Evolutionary conservation across 2,113 vertebrate species (phyloP), one percentile per base, ranked within the genome.

Genomic region (Macquaria australasica): DNA sequence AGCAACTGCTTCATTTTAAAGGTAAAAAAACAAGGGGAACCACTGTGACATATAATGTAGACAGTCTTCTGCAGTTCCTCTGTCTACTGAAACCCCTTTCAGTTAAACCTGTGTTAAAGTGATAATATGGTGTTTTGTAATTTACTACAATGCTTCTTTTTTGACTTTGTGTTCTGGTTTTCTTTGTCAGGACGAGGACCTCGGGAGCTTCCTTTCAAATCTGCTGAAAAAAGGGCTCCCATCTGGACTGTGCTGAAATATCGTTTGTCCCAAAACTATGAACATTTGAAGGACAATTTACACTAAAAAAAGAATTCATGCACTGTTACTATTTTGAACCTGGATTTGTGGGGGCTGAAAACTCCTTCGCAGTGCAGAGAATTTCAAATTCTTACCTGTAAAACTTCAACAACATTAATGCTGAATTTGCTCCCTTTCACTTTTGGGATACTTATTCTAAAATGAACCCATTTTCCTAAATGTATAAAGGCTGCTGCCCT

Each of bases 141-240:
- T 72, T 41, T 69, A 0, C 21, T 7, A 10, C 10, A 50, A 4
- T 77, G 5, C 25, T 15, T 66, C 1, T n/a, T 28, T 60, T 45
- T 39, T 74, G 15, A 81, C 10, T 60, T 72, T 25, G 9, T 75
- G 11, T 69, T 85, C 39, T 77, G 10, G 2, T 82, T 82, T 64
- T 16, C 78, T 79, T 58, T 0, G 0, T 12, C 21, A 99, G 98
- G 98, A 99, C 10, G 98, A 99, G 68, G 98, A 99, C 12, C 93
- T 99, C 73, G 98, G 98, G 25, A 99, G 98, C 93, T 98, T 96
- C 53, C 96, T 99, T 39, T 99, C 98, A 0, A 94, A 95, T 0
- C 88, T 99, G 3, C 96, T 99, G 77, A 98, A 99, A 78, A 99
- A 99, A 53, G 97, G 98, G 0, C 96, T 99, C 73, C 98, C 98